Conservation (phyloP, 2,797 vertebrate genomes). For the Loris lydekkerianus region DNA sequence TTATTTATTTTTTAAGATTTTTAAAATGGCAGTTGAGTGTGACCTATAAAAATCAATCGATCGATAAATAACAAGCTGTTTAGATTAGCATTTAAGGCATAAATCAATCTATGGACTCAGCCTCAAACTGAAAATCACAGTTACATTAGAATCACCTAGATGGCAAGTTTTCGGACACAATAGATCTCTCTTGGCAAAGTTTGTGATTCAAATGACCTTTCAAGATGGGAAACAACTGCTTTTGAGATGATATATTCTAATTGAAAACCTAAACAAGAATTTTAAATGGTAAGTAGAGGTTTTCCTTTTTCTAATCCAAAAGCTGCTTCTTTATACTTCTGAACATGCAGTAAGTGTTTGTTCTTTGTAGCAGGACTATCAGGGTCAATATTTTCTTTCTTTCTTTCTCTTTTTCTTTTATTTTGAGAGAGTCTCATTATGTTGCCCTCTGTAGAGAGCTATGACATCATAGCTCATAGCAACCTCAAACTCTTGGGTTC, state of each 20-base stretch:
- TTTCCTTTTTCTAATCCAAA: not conserved
- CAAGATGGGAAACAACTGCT: not conserved
- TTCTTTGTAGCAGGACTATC: not conserved
- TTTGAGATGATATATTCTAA: not conserved
- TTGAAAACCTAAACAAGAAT: not conserved
- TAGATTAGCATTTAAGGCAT: not conserved
- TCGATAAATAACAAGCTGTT: not conserved
- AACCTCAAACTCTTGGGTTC: too few relatives aligned
- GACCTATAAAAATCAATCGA: not conserved
- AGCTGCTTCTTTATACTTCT: not conserved
- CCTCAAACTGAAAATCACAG: not conserved
- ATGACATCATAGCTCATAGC: too few relatives aligned
- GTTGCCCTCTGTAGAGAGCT: too few relatives aligned
- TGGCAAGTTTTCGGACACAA: not conserved
- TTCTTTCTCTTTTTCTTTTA: too few relatives aligned
- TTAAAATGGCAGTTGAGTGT: not conserved
- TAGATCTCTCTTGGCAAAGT: not conserved
- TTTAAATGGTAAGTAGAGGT: not conserved
- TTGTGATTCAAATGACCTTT: not conserved
- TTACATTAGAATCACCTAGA: not conserved
- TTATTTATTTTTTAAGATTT: not conserved
- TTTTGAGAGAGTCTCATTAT: too few relatives aligned
- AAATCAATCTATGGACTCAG: too few relatives aligned
- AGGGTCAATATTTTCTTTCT: not conserved
- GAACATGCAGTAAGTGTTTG: not conserved